phyloP scores from a whole-genome alignment of 2,113 vertebrate genomes.

The Serilophus lunatus region DNA sequence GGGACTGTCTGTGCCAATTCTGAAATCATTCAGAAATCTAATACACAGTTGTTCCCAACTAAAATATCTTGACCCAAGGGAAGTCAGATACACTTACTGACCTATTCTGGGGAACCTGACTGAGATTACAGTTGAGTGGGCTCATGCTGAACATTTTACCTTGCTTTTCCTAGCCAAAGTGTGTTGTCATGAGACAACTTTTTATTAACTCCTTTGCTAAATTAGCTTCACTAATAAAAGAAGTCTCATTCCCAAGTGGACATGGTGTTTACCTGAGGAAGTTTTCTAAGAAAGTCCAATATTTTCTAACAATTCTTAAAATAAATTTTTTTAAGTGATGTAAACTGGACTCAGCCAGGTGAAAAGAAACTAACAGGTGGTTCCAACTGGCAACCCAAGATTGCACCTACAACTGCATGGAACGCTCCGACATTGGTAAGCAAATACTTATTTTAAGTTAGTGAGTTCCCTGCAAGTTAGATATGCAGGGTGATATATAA shows the following conservation, averaged over 20 bases:
- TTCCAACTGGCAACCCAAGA: conserved; percentile 94
- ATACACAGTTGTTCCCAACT: neutral
- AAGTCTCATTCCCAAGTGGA: neutral
- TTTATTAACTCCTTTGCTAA: neutral
- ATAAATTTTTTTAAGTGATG: conserved; percentile 82
- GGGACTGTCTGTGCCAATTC: neutral
- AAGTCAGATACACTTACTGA: neutral
- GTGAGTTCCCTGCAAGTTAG: neutral
- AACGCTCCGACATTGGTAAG: conserved; percentile 93
- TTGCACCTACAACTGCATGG: conserved; percentile 93
- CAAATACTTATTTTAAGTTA: neutral
- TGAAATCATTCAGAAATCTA: neutral
- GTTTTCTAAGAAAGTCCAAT: neutral
- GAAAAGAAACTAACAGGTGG: conserved; percentile 95
- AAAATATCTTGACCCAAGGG: neutral
- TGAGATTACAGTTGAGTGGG: neutral
- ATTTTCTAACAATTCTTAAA: conserved; percentile 25
- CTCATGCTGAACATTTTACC: neutral
- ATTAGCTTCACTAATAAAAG: neutral
- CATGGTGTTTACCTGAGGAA: neutral
- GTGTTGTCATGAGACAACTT: neutral
- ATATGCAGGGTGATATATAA: neutral
- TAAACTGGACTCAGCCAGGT: conserved; percentile 95
- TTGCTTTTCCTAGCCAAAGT: neutral
- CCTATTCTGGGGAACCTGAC: neutral